Percentiles rank a stretch among this genome's conserved stretches.
phyloP scores from a whole-genome alignment of 2,113 vertebrate species.

The Perca flavescens region DNA sequence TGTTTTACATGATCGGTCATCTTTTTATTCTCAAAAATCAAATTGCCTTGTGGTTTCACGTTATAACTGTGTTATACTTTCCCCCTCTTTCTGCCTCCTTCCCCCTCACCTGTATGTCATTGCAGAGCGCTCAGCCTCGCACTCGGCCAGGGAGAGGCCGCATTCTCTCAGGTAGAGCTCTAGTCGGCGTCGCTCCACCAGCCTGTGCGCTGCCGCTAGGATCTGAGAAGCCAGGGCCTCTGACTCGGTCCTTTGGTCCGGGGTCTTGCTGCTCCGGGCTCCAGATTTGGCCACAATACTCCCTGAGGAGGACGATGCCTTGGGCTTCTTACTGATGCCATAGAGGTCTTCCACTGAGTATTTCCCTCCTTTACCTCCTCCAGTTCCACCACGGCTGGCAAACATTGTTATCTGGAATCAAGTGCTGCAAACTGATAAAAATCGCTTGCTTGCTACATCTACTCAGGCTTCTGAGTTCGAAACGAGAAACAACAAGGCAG shows the following conservation, averaged over 20 bases:
- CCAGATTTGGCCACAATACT: conserved; percentile 65
- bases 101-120: conserved; percentile 84
- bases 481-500: conserved; percentile 65
- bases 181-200: conserved; percentile 80
- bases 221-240: conserved; percentile 83
- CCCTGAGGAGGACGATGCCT: conserved; percentile 75
- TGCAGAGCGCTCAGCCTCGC: conserved; percentile 75
- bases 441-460: conserved; percentile 46
- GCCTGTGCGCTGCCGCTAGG: conserved; percentile 78
- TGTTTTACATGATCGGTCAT: neutral
- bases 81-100: neutral
- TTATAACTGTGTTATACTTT: neutral
- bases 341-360: conserved; percentile 88
- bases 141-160: conserved; percentile 78
- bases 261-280: conserved; percentile 52
- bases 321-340: conserved; percentile 86
- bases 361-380: conserved; percentile 83
- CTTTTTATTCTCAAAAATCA: neutral
- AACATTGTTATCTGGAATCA: conserved; percentile 77
- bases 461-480: conserved; percentile 49
- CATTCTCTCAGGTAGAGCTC: conserved; percentile 84
- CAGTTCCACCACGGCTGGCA: conserved; percentile 77
- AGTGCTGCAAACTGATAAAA: conserved; percentile 46
- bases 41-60: neutral
- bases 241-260: conserved; percentile 73